Base-by-base conservation (phyloP, 2,113 vertebrate genomes). In the Anolis carolinensis region DNA sequence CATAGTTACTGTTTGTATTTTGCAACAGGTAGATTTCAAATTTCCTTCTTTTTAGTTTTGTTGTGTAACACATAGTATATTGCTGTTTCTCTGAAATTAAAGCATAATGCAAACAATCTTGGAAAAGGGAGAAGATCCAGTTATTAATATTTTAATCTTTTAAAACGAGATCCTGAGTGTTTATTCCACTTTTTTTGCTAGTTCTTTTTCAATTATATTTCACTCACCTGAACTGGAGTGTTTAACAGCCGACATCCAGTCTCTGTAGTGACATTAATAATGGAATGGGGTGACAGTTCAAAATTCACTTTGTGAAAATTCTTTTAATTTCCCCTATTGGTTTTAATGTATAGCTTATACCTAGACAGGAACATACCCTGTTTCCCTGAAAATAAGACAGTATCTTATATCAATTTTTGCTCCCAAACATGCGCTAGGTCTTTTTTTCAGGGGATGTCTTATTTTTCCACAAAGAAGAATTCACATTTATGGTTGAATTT, bases 11-110 rank as follows among this genome's bases (percentile, higher is more conserved):
- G 75, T 34, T 80, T 77, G 3, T 50, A n/a, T 92, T 89, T 25
- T 0, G 11, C 74, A 79, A 63, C 23, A 16, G 18, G 30, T 36
- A 21, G 68, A 34, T 75, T 79, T 86, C 86, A 72, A 0, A 76
- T 85, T 85, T 84, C 88, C 87, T 14, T 27, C 74, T 81, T 84
- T 85, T 62, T 2, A 70, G 52, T 74, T 32, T 59, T 85, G n/a
- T 0, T 86, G 81, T 48, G 44, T 30, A 81, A 86, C 21, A 75
- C n/a, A 20, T 8, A 68, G 73, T 5, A 20, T 65, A 90, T 70
- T 89, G 11, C 8, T 16, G 14, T 83, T 84, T 75, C 3, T 71
- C 30, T 79, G 87, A 34, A 18, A 11, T 79, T 7, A 91, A 81
- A 68, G 50, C 79, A 86, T 88, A 90, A 6, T 76, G 8, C 63